Conservation (phyloP, 2,113 vertebrate species). For the Astur gentilis region DNA sequence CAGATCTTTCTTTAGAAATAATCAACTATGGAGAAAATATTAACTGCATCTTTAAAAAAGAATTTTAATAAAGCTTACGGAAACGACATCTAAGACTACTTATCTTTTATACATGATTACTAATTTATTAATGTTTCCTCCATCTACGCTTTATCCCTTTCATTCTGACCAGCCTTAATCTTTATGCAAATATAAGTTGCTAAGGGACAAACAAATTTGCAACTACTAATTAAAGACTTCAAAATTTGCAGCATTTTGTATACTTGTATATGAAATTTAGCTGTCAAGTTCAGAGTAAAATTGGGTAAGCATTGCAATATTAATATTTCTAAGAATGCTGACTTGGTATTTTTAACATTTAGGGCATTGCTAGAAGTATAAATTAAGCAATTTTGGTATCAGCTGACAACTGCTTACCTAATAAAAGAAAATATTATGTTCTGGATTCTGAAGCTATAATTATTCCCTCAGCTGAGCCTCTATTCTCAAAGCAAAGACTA, state of each 20-base stretch:
- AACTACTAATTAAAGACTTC: constrained; percentile 55
- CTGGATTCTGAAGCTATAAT: constrained; percentile 39
- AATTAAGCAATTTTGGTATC: constrained; percentile 40
- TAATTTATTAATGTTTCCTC: constrained; percentile 33
- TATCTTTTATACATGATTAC: constrained; percentile 33
- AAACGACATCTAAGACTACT: background rate
- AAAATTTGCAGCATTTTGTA: constrained; percentile 4
- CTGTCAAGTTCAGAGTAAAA: background rate
- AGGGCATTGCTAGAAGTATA: constrained; percentile 40
- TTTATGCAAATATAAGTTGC: constrained; percentile 62
- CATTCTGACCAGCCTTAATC: constrained; percentile 53
- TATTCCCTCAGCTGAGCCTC: constrained; percentile 48
- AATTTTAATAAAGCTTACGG: constrained; percentile 42
- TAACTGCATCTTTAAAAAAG: constrained; percentile 23
- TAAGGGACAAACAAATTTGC: constrained; percentile 53
- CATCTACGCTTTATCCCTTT: constrained; percentile 17
- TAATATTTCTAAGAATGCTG: constrained; percentile 16
- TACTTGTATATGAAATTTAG: background rate
- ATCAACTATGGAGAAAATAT: constrained; percentile 23
- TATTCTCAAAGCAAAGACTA: constrained; percentile 31
- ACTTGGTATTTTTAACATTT: background rate
- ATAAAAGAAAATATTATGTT: constrained; percentile 40
- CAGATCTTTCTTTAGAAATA: constrained; percentile 40
- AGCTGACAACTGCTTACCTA: constrained; percentile 44
- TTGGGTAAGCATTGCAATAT: background rate